These are phyloP conservation scores for Schizothorax lantsangensis DNA, from an alignment of 2,797 vertebrate genomes.

Conservation along the genomic window DNA sequence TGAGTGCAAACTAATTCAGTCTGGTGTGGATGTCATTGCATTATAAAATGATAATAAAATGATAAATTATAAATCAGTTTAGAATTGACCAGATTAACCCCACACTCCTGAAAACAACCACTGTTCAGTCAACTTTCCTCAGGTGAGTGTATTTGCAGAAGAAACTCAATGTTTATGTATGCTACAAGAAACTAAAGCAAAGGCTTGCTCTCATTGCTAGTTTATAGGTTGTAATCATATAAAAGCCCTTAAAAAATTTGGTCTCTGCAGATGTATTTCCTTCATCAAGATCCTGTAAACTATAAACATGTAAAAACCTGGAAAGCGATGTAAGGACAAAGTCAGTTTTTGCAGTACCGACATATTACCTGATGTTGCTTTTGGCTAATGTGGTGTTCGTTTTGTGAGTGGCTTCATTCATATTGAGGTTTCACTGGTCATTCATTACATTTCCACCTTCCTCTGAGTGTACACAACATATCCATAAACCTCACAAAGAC, in stretches of 20 bases:
- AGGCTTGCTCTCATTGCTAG: neutral
- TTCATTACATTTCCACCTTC: slow-evolving; percentile 10
- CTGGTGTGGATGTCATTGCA: neutral
- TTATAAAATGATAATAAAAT: neutral
- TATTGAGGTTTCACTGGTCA: neutral
- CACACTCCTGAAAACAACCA: neutral
- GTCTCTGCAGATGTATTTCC: slow-evolving; percentile 14
- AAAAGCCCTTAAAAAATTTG: neutral
- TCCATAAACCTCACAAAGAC: slow-evolving; percentile 42
- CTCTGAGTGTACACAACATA: slow-evolving; percentile 9
- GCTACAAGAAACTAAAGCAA: neutral
- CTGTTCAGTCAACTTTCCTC: neutral
- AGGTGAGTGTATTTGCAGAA: slow-evolving; percentile 7
- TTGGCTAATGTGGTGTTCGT: slow-evolving; percentile 8
- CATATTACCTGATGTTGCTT: slow-evolving; percentile 24
- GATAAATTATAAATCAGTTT: no score
- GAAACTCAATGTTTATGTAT: neutral
- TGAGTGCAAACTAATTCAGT: neutral
- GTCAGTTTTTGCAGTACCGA: slow-evolving; percentile 7
- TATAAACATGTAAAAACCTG: slow-evolving; percentile 36
- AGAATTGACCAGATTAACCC: neutral
- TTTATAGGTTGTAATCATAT: slow-evolving; percentile 18
- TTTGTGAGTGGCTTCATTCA: slow-evolving; percentile 43
- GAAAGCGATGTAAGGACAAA: slow-evolving; percentile 18
- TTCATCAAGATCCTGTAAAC: slow-evolving; percentile 28